A percentile compares a stretch with the other conserved stretches of the same genome.
Conservation (phyloP, 2,888 invertebrate species). For the Ochropleura leucogaster region DNA sequence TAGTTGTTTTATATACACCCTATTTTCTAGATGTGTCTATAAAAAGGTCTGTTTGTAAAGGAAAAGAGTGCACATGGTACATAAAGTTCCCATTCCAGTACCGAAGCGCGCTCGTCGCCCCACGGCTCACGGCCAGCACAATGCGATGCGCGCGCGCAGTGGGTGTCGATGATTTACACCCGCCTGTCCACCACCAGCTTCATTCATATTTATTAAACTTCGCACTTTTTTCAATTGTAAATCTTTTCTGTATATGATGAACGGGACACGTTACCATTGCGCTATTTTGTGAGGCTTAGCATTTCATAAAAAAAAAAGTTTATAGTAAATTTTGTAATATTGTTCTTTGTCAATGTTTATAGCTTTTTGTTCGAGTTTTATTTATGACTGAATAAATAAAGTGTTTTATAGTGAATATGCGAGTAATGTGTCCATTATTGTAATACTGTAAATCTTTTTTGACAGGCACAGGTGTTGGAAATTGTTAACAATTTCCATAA, state of each 20-base stretch:
- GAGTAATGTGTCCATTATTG: slow-evolving; percentile 48
- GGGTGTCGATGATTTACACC: slow-evolving; percentile 87
- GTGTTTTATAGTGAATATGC: slow-evolving; percentile 49
- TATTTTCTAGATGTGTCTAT: background rate
- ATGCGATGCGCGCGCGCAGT: slow-evolving; percentile 79
- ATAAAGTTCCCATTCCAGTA: slow-evolving; percentile 28
- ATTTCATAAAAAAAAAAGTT: slow-evolving; percentile 32
- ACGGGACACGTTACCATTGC: slow-evolving; percentile 76
- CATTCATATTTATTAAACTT: slow-evolving; percentile 87
- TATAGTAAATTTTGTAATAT: slow-evolving; percentile 14
- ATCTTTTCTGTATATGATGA: slow-evolving; percentile 80
- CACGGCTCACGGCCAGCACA: slow-evolving; percentile 63
- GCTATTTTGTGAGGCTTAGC: slow-evolving; percentile 61
- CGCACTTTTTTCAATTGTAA: slow-evolving; percentile 83
- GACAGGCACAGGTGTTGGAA: slow-evolving; percentile 8
- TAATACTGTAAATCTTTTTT: slow-evolving; percentile 25
- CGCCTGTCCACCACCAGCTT: slow-evolving; percentile 75
- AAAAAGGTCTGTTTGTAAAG: slow-evolving; percentile 11
- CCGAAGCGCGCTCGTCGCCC: slow-evolving; percentile 45
- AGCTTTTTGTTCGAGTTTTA: slow-evolving; percentile 40
- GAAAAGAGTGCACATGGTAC: slow-evolving; percentile 27
- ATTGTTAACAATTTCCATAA: slow-evolving; percentile 4
- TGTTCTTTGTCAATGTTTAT: slow-evolving; percentile 58
- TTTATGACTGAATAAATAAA: slow-evolving; percentile 48
- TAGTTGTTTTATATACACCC: background rate